Percentiles rank a stretch among this genome's conserved stretches.
phyloP scores from a whole-genome alignment of 2,113 vertebrate genomes.

The Hucho hucho region DNA sequence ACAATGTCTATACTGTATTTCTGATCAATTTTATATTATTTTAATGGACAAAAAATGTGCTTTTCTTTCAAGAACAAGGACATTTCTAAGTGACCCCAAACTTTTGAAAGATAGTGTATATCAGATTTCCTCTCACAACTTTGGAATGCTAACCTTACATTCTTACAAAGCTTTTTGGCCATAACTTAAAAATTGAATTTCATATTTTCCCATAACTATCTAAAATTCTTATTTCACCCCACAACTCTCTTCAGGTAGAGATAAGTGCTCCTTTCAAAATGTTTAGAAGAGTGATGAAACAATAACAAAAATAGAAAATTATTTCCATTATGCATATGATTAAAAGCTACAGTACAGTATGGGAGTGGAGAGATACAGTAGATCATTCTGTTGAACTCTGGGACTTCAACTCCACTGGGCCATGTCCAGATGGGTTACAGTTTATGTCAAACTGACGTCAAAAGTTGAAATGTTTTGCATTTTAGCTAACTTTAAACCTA shows the following conservation, averaged over 20 bases:
- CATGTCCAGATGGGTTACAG: too few species aligned
- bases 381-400: conserved; percentile 11
- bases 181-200: neutral
- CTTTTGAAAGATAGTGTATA: too few species aligned
- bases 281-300: neutral
- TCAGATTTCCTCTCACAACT: conserved; percentile 5
- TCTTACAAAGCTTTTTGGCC: conserved; percentile 3
- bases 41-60: too few species aligned
- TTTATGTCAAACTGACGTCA: too few species aligned
- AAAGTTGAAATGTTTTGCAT: too few species aligned
- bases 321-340: conserved; percentile 46
- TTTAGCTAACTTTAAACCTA: too few species aligned
- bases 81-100: too few species aligned
- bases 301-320: conserved; percentile 23
- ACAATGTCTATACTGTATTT: too few species aligned
- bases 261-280: neutral
- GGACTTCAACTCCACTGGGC: neutral
- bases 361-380: conserved; percentile 17
- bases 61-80: too few species aligned
- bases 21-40: too few species aligned
- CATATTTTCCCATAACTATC: conserved; percentile 35
- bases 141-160: conserved; percentile 1
- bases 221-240: conserved; percentile 3
- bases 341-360: conserved; percentile 30
- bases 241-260: neutral